Base-by-base conservation (phyloP, 1,140 invertebrate genomes). In the Epicauta chinensis region DNA sequence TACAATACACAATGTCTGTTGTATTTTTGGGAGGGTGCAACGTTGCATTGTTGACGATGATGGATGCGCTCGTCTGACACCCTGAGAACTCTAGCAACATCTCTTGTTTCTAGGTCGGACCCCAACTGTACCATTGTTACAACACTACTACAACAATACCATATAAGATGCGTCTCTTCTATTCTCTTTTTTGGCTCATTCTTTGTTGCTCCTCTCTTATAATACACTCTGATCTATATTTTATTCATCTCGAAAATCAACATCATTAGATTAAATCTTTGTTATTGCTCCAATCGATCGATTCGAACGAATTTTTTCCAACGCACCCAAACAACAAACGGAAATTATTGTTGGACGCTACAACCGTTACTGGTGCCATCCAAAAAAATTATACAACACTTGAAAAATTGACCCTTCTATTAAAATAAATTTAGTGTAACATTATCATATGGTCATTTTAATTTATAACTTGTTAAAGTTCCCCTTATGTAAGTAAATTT, bases 371-470 rank as follows among this genome's bases (percentile, higher is more conserved):
- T 40, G 10, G 7, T 4, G 11, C 30, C 32, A 41, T 16, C 16
- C 16, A 23, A 47, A 37, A 47, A 47, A 47, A 17, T 2, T 14
- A 1, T 5, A 23, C 23, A 23, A 23, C 23, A 23, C 23, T 23
- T 2, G 38, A 47, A 50, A 55, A 40, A 55, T 44, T 36, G 40
- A 43, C 53, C 53, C 53, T 47, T 36, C 49, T 12, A 50, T 49
- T 47, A 44, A 44, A 53, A 49, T 57, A 57, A 53, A 57, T 57
- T 53, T 44, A 53, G 16, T 57, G 36, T 53, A 57, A 57, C 55
- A 53, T 57, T 53, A 57, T 57, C 49, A 57, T 49, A 53, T 36
- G 40, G 40, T 43, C 51, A 52, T 52, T 53, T 57, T 51, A 41
- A 57, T 52, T 50, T 55, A 48, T 41, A 48, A 48, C 44, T 29